A percentile compares a stretch with the other conserved stretches of the same genome.
phyloP scores from a whole-genome alignment of 2,797 vertebrate genomes.

The Chloroceryle inda region DNA sequence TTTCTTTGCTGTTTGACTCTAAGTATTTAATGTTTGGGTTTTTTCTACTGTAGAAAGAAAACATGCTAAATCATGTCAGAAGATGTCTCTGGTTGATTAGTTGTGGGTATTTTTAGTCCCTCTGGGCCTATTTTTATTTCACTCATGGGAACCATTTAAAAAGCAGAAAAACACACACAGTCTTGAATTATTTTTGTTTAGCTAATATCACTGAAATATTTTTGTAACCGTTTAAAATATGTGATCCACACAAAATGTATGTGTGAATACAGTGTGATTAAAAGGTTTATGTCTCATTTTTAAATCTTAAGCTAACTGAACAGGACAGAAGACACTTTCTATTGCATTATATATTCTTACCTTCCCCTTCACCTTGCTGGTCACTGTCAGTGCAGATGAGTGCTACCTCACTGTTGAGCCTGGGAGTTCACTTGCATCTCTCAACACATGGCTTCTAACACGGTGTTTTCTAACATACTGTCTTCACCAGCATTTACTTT shows the following conservation, averaged over 20 bases:
- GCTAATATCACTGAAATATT: neutral
- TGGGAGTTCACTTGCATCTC: neutral
- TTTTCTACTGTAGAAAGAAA: neutral
- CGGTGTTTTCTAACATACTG: neutral
- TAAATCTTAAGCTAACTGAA: neutral
- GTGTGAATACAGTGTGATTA: neutral
- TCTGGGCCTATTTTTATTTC: neutral
- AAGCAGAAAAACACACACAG: neutral
- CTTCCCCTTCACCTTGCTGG: neutral
- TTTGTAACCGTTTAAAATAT: neutral
- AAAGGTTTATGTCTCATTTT: neutral
- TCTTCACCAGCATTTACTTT: neutral
- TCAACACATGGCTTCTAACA: neutral
- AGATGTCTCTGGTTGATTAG: slow-evolving; percentile 9
- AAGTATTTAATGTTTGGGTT: neutral
- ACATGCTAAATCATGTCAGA: neutral
- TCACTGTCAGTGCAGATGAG: neutral
- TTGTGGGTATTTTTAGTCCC: slow-evolving; percentile 4
- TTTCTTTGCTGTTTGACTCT: neutral
- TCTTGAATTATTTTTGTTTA: slow-evolving; percentile 26
- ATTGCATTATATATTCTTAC: neutral
- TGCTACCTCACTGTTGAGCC: neutral
- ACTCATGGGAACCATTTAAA: neutral
- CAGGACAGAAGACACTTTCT: neutral
- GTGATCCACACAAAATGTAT: neutral